Evolutionary conservation across 2,113 vertebrate species (phyloP).

Genomic region (Peromyscus leucopus): DNA sequence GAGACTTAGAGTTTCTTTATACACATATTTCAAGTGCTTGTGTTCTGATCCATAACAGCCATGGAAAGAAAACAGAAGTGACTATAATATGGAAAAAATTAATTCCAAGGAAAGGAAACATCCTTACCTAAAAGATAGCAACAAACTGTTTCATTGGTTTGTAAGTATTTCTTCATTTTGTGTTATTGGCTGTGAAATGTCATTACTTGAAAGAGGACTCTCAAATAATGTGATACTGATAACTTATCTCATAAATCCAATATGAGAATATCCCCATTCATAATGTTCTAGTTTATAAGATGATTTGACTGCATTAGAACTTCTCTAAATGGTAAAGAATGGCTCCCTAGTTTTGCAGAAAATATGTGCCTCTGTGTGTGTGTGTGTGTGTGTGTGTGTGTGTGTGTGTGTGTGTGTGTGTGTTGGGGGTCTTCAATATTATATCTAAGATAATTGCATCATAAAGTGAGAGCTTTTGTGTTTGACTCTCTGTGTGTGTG

Average conservation of each 20-base stretch:
- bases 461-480: not conserved
- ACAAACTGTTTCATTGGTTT: slow-evolving; percentile 59
- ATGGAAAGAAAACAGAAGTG: slow-evolving; percentile 66
- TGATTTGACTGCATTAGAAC: slow-evolving; percentile 41
- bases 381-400: not conserved
- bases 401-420: not conserved
- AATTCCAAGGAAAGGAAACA: slow-evolving; percentile 71
- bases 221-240: slow-evolving; percentile 38
- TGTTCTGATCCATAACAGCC: slow-evolving; percentile 57
- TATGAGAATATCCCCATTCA: not conserved
- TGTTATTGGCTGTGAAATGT: slow-evolving; percentile 60
- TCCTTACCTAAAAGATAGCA: slow-evolving; percentile 67
- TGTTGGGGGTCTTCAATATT: not conserved
- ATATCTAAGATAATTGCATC: not conserved
- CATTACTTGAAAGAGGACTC: slow-evolving; percentile 45
- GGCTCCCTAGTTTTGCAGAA: slow-evolving; percentile 48
- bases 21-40: slow-evolving; percentile 64
- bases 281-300: slow-evolving; percentile 69
- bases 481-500: not conserved
- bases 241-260: slow-evolving; percentile 58
- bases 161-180: slow-evolving; percentile 59
- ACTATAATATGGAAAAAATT: slow-evolving; percentile 65
- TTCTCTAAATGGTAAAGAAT: slow-evolving; percentile 36
- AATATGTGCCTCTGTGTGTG: not conserved
- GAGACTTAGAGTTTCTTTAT: slow-evolving; percentile 59